Base-by-base conservation (phyloP, 2,888 invertebrate species). In the Neuroscelio doddi region DNA sequence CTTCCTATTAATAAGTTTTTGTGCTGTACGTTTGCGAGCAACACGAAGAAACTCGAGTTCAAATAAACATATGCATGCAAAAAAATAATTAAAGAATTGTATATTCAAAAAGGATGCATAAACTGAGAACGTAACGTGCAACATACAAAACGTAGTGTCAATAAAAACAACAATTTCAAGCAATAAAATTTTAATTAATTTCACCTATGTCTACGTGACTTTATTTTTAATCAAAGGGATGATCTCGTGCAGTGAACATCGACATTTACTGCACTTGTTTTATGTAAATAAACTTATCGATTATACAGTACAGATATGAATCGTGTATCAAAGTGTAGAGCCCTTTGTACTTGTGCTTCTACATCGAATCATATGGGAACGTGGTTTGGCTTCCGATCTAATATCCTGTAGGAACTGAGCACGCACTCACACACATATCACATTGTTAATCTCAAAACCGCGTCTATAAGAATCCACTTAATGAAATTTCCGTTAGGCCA, bases 391-490 rank as follows among this genome's bases (percentile, higher is more conserved):
- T 56, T 56, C 61, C 64, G 66, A 66, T 69, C 66, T 69, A 69
- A 69, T 69, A 69, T 69, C 69, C 63, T 66, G 57, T 50, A 62
- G 65, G 61, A 61, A 51, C 41, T 16, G 58, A 45, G 59, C 42
- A 50, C 59, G 57, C 49, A 56, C 46, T 44, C 46, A 65, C 64
- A 73, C 75, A 76, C 75, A 75, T 77, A 77, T 78, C 77, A 77
- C 76, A 80, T 79, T 77, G 79, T 81, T 79, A 79, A 81, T 81
- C 77, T 77, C 75, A 75, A 76, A 78, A 78, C 76, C 79, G 74
- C 78, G 77, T 74, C 78, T 77, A 76, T 79, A 81, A 80, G 81
- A 81, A 81, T 80, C 78, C 80, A 79, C 77, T 80, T 80, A 80
- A 81, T 81, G 80, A 81, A 81, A 80, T 79, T 81, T 80, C 79